A percentile compares a stretch with the other conserved stretches of the same genome.
Conservation (phyloP, 2,888 invertebrate genomes). For the Apomyelois bistriatella region DNA sequence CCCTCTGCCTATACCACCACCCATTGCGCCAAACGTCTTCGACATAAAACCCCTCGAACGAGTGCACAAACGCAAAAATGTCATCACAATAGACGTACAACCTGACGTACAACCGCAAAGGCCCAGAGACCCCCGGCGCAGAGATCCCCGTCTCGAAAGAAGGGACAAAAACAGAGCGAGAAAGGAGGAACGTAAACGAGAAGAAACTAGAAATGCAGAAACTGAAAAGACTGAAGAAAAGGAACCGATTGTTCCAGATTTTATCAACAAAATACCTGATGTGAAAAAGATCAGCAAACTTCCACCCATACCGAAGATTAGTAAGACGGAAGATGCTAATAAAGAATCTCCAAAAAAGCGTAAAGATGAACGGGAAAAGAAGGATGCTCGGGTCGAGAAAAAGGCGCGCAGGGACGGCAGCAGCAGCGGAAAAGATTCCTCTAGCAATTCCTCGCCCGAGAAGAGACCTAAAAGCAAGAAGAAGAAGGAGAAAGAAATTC, state of each 20-base stretch:
- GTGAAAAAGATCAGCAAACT: conserved; percentile 56
- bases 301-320: conserved; percentile 67
- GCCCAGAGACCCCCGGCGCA: conserved; percentile 32
- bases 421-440: conserved; percentile 29
- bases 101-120: conserved; percentile 28
- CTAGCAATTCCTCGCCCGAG: conserved; percentile 41
- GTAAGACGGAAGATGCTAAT: conserved; percentile 29
- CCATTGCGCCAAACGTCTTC: conserved; percentile 65
- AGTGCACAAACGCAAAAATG: conserved; percentile 64
- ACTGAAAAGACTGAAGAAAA: conserved; percentile 11
- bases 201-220: neutral
- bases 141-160: conserved; percentile 35
- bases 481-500: conserved; percentile 22
- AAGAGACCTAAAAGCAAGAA: conserved; percentile 32
- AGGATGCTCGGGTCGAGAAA: conserved; percentile 21
- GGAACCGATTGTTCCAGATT: conserved; percentile 19
- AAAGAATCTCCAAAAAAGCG: conserved; percentile 29
- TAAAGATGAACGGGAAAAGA: conserved; percentile 31
- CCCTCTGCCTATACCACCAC: conserved; percentile 21
- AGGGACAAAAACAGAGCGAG: conserved; percentile 17
- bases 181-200: conserved; percentile 3
- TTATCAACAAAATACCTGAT: conserved; percentile 45
- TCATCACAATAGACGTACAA: conserved; percentile 68
- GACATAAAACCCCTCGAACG: conserved; percentile 71
- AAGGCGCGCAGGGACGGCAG: conserved; percentile 29